Evolutionary conservation across 2,888 invertebrate species (phyloP).

Genomic region (Spisula subtruncata): DNA sequence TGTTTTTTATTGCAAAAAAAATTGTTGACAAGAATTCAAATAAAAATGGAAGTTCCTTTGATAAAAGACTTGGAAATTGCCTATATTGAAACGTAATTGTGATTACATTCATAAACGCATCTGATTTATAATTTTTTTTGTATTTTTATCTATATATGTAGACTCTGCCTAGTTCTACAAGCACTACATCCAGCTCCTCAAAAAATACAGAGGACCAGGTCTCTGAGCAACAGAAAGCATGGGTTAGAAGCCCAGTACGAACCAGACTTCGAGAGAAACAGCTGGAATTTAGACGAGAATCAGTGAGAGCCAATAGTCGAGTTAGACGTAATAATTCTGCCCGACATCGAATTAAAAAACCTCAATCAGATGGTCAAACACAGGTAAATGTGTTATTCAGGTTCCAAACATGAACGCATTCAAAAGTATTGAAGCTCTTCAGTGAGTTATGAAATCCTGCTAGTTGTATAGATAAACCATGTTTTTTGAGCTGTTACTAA

Average conservation of each 20-base stretch:
- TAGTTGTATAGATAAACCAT: too few species aligned
- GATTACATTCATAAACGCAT: too few species aligned
- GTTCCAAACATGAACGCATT: too few species aligned
- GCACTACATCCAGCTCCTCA: conserved; percentile 25
- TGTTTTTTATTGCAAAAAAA: too few species aligned
- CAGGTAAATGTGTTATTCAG: background rate
- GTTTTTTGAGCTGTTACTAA: too few species aligned
- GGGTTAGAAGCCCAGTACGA: conserved; percentile 59
- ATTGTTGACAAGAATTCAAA: too few species aligned
- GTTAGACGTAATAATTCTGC: conserved; percentile 9
- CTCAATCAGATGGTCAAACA: background rate
- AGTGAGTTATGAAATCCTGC: too few species aligned
- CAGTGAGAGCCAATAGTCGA: conserved; percentile 17
- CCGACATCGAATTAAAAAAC: background rate
- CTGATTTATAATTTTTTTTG: too few species aligned
- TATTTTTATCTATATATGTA: background rate
- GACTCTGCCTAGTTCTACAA: background rate
- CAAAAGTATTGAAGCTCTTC: too few species aligned
- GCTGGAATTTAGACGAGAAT: conserved; percentile 39
- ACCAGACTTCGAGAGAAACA: conserved; percentile 50
- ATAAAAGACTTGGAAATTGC: too few species aligned
- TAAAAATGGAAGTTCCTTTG: too few species aligned
- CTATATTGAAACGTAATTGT: too few species aligned
- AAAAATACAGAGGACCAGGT: conserved; percentile 28
- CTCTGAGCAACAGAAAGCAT: conserved; percentile 47